Percentiles rank a stretch among this genome's conserved stretches.
Evolutionary conservation across 2,797 vertebrate genomes (phyloP).

Genomic region (Heliangelus exortis): DNA sequence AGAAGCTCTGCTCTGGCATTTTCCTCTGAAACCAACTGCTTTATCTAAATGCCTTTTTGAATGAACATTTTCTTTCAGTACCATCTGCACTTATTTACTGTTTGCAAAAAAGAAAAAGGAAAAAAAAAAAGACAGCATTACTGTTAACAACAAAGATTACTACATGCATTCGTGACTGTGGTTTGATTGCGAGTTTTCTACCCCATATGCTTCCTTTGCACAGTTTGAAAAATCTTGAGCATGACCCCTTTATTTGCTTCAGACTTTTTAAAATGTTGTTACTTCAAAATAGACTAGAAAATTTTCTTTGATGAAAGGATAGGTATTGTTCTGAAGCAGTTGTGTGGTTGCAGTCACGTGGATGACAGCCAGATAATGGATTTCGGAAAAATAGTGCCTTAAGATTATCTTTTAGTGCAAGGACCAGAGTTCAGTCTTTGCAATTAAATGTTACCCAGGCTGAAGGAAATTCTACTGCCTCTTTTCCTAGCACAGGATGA

Average conservation of each 20-base stretch:
- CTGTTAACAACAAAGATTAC: background rate
- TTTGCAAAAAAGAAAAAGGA: background rate
- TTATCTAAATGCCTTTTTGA: background rate
- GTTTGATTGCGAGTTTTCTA: background rate
- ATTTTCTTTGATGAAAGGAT: background rate
- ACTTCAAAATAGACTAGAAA: background rate
- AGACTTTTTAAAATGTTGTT: background rate
- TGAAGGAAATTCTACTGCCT: background rate
- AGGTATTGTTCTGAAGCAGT: background rate
- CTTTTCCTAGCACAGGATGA: background rate
- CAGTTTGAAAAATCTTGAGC: background rate
- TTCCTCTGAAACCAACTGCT: background rate
- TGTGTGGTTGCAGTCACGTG: background rate
- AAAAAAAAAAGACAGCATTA: background rate
- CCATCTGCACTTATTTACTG: background rate
- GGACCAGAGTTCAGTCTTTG: background rate
- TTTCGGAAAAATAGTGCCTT: background rate
- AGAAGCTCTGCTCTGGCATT: background rate
- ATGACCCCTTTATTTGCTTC: background rate
- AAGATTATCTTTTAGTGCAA: background rate
- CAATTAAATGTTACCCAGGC: background rate
- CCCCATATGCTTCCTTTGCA: background rate
- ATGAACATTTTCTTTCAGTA: background rate
- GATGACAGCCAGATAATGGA: background rate
- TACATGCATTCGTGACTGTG: background rate